Conservation (phyloP, 2,113 vertebrate genomes). For the Coptodon rendalli region DNA sequence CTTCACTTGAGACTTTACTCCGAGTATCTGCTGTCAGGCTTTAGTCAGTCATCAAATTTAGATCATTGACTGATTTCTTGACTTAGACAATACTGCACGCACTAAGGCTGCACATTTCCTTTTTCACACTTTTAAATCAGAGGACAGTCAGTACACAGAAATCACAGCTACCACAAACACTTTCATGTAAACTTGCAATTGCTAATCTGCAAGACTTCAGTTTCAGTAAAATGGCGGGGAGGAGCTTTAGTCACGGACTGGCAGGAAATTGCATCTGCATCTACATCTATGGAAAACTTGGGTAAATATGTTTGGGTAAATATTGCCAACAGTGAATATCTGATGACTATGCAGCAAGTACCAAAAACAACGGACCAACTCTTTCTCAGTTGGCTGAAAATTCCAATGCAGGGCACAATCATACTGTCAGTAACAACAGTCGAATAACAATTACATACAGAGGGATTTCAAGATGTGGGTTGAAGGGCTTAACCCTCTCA, state of each 20-base stretch:
- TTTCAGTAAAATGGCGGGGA: background rate
- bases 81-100: background rate
- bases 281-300: background rate
- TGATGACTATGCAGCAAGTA: background rate
- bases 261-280: background rate
- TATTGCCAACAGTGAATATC: background rate
- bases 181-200: background rate
- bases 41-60: background rate
- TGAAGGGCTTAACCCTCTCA: background rate
- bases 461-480: background rate
- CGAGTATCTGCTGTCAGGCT: background rate
- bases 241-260: background rate
- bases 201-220: background rate
- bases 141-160: background rate
- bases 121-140: background rate
- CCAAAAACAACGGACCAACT: background rate
- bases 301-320: background rate
- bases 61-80: background rate
- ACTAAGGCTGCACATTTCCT: background rate
- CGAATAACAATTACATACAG: background rate
- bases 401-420: background rate
- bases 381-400: background rate
- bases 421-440: background rate
- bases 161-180: background rate
- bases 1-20: background rate